A percentile compares a stretch with the other conserved stretches of the same genome.
These are phyloP conservation scores for Agrotis clavis DNA, from an alignment of 2,888 invertebrate species.

Conservation along the genomic window DNA sequence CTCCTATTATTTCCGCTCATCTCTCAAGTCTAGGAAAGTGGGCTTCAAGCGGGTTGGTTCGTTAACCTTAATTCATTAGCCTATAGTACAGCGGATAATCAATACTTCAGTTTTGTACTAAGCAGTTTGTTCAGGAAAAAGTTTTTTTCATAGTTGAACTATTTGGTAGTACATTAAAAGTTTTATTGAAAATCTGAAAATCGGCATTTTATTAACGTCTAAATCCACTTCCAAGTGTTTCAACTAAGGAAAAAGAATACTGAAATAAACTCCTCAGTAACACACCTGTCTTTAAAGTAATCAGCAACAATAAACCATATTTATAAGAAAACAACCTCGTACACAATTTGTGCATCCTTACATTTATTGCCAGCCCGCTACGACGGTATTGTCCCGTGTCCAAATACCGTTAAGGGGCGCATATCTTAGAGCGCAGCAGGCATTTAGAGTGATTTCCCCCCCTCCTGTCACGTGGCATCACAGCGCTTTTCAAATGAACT, in stretches of 20 bases:
- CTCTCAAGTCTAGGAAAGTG: no score
- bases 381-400: conserved; percentile 21
- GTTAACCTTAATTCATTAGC: background rate
- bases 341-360: background rate
- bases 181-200: background rate
- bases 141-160: background rate
- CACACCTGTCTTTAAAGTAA: no score
- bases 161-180: background rate
- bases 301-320: background rate
- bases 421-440: no score
- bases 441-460: no score
- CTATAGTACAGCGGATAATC: background rate
- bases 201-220: no score
- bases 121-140: background rate
- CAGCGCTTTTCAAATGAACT: no score
- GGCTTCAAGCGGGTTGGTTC: background rate
- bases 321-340: background rate
- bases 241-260: background rate
- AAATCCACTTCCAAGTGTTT: background rate
- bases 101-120: background rate
- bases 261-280: no score
- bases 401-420: conserved; percentile 41
- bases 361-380: conserved; percentile 28
- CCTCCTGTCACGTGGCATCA: no score
- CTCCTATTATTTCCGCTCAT: background rate